Base-by-base conservation (phyloP, 2,113 vertebrate species). In the Verasper variegatus region DNA sequence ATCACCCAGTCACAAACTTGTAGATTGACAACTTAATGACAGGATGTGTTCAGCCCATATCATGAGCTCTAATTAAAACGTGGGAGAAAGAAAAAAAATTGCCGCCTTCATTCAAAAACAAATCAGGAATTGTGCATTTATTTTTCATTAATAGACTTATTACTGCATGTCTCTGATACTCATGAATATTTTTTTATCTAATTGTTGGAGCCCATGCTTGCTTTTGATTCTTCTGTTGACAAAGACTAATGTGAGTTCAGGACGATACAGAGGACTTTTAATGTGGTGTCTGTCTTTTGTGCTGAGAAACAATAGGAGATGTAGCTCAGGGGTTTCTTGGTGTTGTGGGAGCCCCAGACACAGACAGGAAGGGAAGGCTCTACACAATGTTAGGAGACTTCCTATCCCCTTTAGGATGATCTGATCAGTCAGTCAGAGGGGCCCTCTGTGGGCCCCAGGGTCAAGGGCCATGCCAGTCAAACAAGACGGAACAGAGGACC, bases 221-320 rank as follows among this genome's bases (percentile, higher is more conserved):
- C 75, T 59, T 89, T 88, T 88, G 86, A 88, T 92, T 93, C 80
- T 88, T 83, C 61, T 84, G 82, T 84, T 63, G 86, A 90, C 91
- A 90, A 90, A 89, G 92, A 93, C 90, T 91, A 92, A 91, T 90
- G 88, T 27, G 86, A 93, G 91, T 92, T 94, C 89, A 90, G 85
- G 71, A 77, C 69, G 86, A 91, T 86, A 91, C 82, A 63, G 86
- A 77, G 49, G 78, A 90, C 89, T 90, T 93, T 88, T 87, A 87
- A 92, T 90, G 89, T 71, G 82, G 86, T 75, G 89, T 89, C 82
- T 88, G 86, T 82, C 88, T 89, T 94, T 95, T 94, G 93, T 95
- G 79, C 21, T 1, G 47, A 59, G 75, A 90, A 88, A 95, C 94
- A 94, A 94, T 91, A 77, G 84, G 80, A n/a, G 81, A 80, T 54